These are phyloP conservation scores for Lagopus leucura DNA, from an alignment of 2,113 vertebrate species.

Conservation along the genomic window DNA sequence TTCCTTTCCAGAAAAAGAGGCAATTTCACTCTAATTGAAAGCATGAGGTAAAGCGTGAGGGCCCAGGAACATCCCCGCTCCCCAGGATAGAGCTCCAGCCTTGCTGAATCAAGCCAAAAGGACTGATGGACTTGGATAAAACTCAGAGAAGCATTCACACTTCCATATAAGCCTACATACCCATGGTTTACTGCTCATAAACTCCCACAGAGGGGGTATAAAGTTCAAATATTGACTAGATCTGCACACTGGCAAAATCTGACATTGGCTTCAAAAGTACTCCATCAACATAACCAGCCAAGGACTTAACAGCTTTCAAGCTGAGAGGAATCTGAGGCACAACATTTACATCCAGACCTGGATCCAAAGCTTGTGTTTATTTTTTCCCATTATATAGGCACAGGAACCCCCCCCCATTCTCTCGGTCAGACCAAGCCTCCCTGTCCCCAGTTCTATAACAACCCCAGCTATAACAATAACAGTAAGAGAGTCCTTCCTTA, in stretches of 20 bases:
- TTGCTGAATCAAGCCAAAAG: neutral
- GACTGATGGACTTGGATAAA: slow-evolving; percentile 53
- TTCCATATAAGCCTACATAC: slow-evolving; percentile 66
- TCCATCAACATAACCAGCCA: slow-evolving; percentile 3
- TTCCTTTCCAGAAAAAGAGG: neutral
- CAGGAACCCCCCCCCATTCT: neutral
- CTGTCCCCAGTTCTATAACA: slow-evolving; percentile 54
- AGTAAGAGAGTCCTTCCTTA: slow-evolving; percentile 63
- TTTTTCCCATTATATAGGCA: slow-evolving; percentile 34
- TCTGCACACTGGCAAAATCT: slow-evolving; percentile 52
- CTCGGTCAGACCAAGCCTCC: slow-evolving; percentile 37
- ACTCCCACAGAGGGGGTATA: slow-evolving; percentile 42
- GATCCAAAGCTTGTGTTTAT: slow-evolving; percentile 16
- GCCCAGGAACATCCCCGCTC: slow-evolving; percentile 7
- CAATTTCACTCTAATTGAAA: slow-evolving; percentile 44
- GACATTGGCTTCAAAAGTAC: slow-evolving; percentile 22
- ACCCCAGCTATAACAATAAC: slow-evolving; percentile 61
- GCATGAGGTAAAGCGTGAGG: slow-evolving; percentile 15
- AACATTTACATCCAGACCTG: slow-evolving; percentile 25
- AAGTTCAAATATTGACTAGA: slow-evolving; percentile 67
- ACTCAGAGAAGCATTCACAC: slow-evolving; percentile 42
- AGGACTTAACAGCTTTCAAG: slow-evolving; percentile 40
- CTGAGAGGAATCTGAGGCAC: slow-evolving; percentile 13
- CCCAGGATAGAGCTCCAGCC: neutral
- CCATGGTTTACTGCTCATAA: slow-evolving; percentile 44